Conservation (phyloP, 2,797 vertebrate genomes). For the Potorous gilbertii region DNA sequence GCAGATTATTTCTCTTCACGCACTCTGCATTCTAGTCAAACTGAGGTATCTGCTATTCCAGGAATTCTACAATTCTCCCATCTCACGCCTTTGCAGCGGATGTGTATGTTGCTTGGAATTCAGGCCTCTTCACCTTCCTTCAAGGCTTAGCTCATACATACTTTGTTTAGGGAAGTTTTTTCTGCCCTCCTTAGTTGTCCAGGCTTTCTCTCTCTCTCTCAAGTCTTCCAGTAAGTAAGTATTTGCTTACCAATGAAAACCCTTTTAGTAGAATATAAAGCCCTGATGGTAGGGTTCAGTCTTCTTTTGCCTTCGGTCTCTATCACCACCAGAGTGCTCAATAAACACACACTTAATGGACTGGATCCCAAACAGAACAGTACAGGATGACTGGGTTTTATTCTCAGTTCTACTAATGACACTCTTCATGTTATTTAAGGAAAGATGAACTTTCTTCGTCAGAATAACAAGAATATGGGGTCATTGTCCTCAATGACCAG, state of each 20-base stretch:
- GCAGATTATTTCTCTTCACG: not conserved
- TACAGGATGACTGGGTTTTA: not conserved
- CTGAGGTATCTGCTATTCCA: not conserved
- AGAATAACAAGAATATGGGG: not conserved
- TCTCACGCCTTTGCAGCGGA: not conserved
- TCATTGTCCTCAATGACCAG: not conserved
- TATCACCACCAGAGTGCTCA: not conserved
- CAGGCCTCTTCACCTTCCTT: not conserved
- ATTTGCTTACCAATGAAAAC: not conserved
- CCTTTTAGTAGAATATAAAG: not conserved
- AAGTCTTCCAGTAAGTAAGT: not conserved
- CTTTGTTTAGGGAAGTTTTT: not conserved
- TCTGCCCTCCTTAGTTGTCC: not conserved
- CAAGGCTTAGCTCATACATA: not conserved
- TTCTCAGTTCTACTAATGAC: not conserved
- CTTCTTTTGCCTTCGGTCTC: not conserved
- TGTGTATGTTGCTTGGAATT: not conserved
- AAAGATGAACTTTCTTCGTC: not conserved
- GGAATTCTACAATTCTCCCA: not conserved
- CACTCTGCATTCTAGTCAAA: not conserved
- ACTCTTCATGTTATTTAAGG: not conserved
- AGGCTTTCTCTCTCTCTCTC: not conserved
- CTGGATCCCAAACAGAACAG: not conserved
- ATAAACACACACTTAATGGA: not conserved
- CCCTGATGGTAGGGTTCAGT: not conserved